Percentiles rank a stretch among this genome's conserved stretches.
These are phyloP conservation scores for Heliconius hortense DNA, from an alignment of 2,888 invertebrate species.

Conservation along the genomic window DNA sequence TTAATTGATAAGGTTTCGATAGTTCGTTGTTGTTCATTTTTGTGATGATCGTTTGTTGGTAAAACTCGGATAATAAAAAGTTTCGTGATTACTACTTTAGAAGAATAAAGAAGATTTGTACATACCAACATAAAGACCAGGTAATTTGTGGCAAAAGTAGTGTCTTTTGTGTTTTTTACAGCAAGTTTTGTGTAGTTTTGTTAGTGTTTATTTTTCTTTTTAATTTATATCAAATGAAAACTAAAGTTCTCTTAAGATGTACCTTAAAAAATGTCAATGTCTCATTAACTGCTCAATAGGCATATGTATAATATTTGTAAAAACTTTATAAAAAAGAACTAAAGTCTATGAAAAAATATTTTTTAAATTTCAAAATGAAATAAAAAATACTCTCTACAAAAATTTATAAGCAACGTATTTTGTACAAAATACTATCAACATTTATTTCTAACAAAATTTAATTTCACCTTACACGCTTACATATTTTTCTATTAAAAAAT, in stretches of 20 bases:
- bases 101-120: constrained; percentile 49
- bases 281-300: not conserved
- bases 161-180: constrained; percentile 24
- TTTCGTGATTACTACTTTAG: constrained; percentile 46
- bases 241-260: not conserved
- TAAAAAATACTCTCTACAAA: not conserved
- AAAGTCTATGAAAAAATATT: not conserved
- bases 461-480: too few relatives aligned
- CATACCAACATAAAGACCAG: constrained; percentile 44
- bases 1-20: constrained; percentile 53
- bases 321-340: not conserved
- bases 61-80: constrained; percentile 44
- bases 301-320: not conserved
- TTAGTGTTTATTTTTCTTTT: constrained; percentile 29
- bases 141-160: constrained; percentile 48
- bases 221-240: not conserved
- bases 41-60: constrained; percentile 56
- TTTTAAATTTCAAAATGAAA: not conserved
- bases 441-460: too few relatives aligned
- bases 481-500: not conserved
- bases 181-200: constrained; percentile 29
- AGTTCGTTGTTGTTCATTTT: constrained; percentile 53
- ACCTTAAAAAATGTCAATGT: not conserved
- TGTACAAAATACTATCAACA: too few relatives aligned
- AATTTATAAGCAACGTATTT: not conserved